Evolutionary conservation across 2,888 invertebrate genomes (phyloP).

Genomic region (Tholera decimalis): DNA sequence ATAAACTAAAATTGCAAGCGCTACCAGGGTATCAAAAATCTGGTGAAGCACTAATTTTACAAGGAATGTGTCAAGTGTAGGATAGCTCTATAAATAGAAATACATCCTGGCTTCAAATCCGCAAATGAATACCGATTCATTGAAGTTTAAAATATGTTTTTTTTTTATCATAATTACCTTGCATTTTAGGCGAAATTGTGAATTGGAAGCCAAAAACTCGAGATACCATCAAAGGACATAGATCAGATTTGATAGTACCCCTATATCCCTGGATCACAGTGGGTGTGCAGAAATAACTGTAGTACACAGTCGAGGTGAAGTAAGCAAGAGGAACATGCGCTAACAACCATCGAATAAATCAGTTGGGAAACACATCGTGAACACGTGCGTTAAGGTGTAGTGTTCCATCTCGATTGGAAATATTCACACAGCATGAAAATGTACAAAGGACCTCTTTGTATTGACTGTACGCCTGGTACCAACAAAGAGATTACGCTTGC

Average conservation of each 20-base stretch:
- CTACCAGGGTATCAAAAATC: constrained; percentile 61
- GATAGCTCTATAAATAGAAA: constrained; percentile 43
- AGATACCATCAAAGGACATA: constrained; percentile 47
- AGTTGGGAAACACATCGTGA: constrained; percentile 61
- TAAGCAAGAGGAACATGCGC: constrained; percentile 89
- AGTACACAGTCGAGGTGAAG: constrained; percentile 68
- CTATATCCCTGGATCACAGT: constrained; percentile 49
- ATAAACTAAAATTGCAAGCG: constrained; percentile 55
- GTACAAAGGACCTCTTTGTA: constrained; percentile 26
- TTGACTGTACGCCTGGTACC: constrained; percentile 27
- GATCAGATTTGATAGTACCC: constrained; percentile 42
- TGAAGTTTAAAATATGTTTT: background rate
- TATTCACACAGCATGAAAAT: constrained; percentile 10
- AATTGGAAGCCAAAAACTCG: constrained; percentile 50
- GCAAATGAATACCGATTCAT: constrained; percentile 28
- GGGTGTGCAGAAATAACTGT: constrained; percentile 63
- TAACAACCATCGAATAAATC: constrained; percentile 85
- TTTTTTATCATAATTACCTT: background rate
- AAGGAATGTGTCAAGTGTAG: constrained; percentile 55
- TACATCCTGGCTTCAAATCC: constrained; percentile 46
- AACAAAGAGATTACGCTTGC: constrained; percentile 38
- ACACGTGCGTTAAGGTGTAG: constrained; percentile 62
- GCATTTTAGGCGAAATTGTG: constrained; percentile 34
- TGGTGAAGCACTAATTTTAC: constrained; percentile 52
- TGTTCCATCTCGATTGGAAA: constrained; percentile 56